These are phyloP conservation scores for Netelia virgata DNA, from an alignment of 2,888 invertebrate species.

Conservation along the genomic window DNA sequence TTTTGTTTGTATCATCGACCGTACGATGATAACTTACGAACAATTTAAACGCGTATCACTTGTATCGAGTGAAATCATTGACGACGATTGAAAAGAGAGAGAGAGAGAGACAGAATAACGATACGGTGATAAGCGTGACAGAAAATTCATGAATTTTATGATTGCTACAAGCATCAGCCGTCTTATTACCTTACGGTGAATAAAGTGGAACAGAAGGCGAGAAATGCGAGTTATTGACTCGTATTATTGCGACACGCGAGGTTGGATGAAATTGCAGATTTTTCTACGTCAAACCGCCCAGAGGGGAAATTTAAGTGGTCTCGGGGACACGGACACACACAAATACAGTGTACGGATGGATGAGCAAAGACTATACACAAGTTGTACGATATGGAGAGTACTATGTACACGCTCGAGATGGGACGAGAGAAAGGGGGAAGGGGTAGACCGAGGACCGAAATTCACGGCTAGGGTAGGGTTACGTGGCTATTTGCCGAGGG, in stretches of 20 bases:
- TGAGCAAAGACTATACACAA: constrained; percentile 71
- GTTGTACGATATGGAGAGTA: constrained; percentile 69
- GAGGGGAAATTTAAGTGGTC: constrained; percentile 59
- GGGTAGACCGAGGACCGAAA: constrained; percentile 70
- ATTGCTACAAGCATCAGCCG: neutral
- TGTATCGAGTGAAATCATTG: constrained; percentile 38
- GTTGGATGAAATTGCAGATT: neutral
- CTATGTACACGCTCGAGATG: constrained; percentile 51
- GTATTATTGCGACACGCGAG: neutral
- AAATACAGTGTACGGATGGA: constrained; percentile 46
- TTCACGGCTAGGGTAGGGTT: constrained; percentile 77
- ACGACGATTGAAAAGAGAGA: constrained; percentile 2
- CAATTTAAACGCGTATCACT: constrained; percentile 44
- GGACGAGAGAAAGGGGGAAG: constrained; percentile 52
- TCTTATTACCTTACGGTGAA: neutral
- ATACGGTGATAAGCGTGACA: constrained; percentile 4
- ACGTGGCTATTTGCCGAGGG: constrained; percentile 81
- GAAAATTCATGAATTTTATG: constrained; percentile 28
- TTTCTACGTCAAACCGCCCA: constrained; percentile 33
- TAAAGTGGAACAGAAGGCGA: neutral
- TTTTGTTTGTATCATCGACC: constrained; percentile 51
- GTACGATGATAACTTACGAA: constrained; percentile 37
- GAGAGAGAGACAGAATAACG: constrained; percentile 9
- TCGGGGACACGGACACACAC: constrained; percentile 45
- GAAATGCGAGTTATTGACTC: neutral